Evolutionary conservation across 2,888 invertebrate species (phyloP).

Genomic region (Ectemnius cavifrons): DNA sequence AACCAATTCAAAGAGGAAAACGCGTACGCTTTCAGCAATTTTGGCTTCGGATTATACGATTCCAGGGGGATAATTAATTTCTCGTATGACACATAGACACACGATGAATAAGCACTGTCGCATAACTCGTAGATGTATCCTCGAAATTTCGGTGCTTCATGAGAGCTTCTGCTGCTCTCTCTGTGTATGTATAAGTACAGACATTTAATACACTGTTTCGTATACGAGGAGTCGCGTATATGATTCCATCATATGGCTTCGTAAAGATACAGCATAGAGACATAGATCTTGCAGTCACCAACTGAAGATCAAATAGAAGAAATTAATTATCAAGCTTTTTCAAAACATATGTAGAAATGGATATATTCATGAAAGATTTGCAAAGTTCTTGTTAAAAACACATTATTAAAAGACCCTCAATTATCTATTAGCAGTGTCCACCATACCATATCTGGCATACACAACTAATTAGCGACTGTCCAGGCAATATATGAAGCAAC

Average conservation of each 20-base stretch:
- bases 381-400: no score
- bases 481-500: no score
- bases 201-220: slow-evolving; percentile 18
- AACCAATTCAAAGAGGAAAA: slow-evolving; percentile 31
- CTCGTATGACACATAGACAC: slow-evolving; percentile 10
- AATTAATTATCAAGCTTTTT: no score
- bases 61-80: slow-evolving; percentile 45
- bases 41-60: slow-evolving; percentile 45
- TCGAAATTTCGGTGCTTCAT: slow-evolving; percentile 46
- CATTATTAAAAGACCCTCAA: no score
- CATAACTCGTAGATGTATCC: slow-evolving; percentile 29
- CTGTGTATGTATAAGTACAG: not conserved
- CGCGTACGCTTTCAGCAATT: slow-evolving; percentile 18
- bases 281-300: not conserved
- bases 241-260: slow-evolving; percentile 34
- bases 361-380: no score
- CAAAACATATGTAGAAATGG: not conserved
- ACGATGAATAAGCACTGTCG: slow-evolving; percentile 34
- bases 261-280: slow-evolving; percentile 7
- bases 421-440: no score
- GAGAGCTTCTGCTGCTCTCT: slow-evolving; percentile 3
- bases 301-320: no score
- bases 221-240: not conserved
- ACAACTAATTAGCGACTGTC: no score
- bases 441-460: no score